Percentiles rank a stretch among this genome's conserved stretches.
Evolutionary conservation across 2,113 vertebrate species (phyloP).

Genomic region (Hystrix brachyura): DNA sequence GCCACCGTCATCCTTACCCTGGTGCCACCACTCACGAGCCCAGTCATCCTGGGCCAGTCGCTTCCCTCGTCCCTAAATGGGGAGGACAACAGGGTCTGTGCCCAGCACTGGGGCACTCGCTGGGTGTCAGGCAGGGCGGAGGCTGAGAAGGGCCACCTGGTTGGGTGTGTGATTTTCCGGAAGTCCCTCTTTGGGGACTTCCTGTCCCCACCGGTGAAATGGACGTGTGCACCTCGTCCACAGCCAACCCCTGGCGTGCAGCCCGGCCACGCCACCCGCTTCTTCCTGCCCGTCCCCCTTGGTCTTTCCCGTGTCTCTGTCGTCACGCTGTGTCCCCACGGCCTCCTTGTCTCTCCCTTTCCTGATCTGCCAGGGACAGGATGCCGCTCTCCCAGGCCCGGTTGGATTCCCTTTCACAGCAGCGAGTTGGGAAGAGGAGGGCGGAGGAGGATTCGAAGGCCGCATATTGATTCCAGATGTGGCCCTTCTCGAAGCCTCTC

Average conservation of each 20-base stretch:
- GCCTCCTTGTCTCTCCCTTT: constrained; percentile 59
- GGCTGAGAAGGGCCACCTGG: neutral
- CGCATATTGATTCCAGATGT: constrained; percentile 94
- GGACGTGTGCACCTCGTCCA: neutral
- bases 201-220: neutral
- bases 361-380: constrained; percentile 73
- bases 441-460: constrained; percentile 87
- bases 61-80: too few species aligned
- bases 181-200: neutral
- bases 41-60: neutral
- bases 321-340: constrained; percentile 81
- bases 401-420: constrained; percentile 83
- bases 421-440: constrained; percentile 84
- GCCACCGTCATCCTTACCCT: neutral
- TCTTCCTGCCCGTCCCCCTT: neutral
- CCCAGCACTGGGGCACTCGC: neutral
- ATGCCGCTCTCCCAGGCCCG: constrained; percentile 80
- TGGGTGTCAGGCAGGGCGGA: too few species aligned
- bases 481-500: constrained; percentile 86
- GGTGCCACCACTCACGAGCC: accelerated
- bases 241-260: neutral
- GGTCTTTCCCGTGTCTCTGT: constrained; percentile 48
- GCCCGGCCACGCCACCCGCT: neutral
- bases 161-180: neutral
- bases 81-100: accelerated